Conservation (phyloP, 2,888 invertebrate species). For the Cheilosia soror region DNA sequence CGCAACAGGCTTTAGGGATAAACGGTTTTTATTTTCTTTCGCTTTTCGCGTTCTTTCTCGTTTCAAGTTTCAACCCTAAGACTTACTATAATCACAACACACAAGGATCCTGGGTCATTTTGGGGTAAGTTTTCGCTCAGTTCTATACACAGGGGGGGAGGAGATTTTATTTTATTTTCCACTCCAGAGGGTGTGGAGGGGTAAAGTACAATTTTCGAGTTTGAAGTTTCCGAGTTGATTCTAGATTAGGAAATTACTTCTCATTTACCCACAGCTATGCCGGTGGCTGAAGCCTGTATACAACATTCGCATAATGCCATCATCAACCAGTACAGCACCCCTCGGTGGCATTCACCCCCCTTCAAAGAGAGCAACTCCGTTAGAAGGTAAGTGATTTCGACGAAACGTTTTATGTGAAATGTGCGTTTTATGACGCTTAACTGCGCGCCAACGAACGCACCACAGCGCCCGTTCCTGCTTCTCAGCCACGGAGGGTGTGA, state of each 20-base stretch:
- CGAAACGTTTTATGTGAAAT: slow-evolving; percentile 75
- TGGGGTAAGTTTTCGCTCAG: slow-evolving; percentile 23
- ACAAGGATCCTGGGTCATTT: slow-evolving; percentile 46
- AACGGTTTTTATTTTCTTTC: slow-evolving; percentile 29
- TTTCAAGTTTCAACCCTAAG: slow-evolving; percentile 43
- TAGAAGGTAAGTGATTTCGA: slow-evolving; percentile 71
- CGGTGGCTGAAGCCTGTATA: neutral
- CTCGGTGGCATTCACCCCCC: slow-evolving; percentile 9
- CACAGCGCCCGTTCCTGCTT: neutral
- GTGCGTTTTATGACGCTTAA: slow-evolving; percentile 75
- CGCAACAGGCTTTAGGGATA: slow-evolving; percentile 71
- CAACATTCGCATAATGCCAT: slow-evolving; percentile 34
- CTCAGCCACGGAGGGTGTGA: slow-evolving; percentile 45
- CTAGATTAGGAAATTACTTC: slow-evolving; percentile 65
- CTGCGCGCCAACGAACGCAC: slow-evolving; percentile 59
- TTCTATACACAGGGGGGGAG: neutral
- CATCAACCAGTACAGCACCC: slow-evolving; percentile 15
- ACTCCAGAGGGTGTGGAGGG: slow-evolving; percentile 25
- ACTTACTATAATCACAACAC: slow-evolving; percentile 31
- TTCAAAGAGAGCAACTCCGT: neutral
- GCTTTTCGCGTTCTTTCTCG: neutral
- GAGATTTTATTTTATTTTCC: slow-evolving; percentile 18
- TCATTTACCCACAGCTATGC: slow-evolving; percentile 31
- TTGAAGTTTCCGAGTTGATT: slow-evolving; percentile 70
- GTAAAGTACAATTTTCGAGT: slow-evolving; percentile 67